Conservation (phyloP, 1,140 invertebrate genomes). For the Homalodisca vitripennis region DNA sequence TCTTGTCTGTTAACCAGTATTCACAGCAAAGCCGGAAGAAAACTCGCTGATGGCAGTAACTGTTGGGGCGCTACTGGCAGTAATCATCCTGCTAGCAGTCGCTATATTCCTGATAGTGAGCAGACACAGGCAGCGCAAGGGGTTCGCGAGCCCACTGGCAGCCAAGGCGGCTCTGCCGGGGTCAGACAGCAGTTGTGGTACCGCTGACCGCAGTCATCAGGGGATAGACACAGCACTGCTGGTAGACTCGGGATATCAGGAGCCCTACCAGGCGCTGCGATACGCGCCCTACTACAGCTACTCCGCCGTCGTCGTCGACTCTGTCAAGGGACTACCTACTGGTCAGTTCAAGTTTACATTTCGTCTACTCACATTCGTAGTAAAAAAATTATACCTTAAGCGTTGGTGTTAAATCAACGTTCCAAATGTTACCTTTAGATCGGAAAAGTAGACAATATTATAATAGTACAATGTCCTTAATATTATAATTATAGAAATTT, state of each 20-base stretch:
- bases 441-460: too few relatives aligned
- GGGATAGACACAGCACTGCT: slow-evolving; percentile 50
- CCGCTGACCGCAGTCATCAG: slow-evolving; percentile 49
- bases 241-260: slow-evolving; percentile 66
- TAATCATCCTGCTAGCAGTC: slow-evolving; percentile 70
- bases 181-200: slow-evolving; percentile 43
- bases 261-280: slow-evolving; percentile 73
- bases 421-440: too few relatives aligned
- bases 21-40: slow-evolving; percentile 67
- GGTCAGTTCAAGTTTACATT: background rate
- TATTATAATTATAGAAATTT: too few relatives aligned
- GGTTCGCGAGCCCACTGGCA: slow-evolving; percentile 68
- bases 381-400: too few relatives aligned
- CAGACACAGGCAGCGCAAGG: slow-evolving; percentile 74
- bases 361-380: too few relatives aligned
- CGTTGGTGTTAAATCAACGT: too few relatives aligned
- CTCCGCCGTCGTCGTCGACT: slow-evolving; percentile 70
- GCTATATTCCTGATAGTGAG: slow-evolving; percentile 76
- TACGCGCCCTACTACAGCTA: slow-evolving; percentile 77
- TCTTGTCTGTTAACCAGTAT: slow-evolving; percentile 46
- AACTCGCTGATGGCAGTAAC: slow-evolving; percentile 78
- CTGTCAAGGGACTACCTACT: slow-evolving; percentile 40
- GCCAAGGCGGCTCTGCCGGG: slow-evolving; percentile 51
- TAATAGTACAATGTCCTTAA: too few relatives aligned
- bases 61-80: slow-evolving; percentile 73